Evolutionary conservation across 2,113 vertebrate species (phyloP), one percentile per base, ranked within the genome.

Genomic region (Psilopsiagon aymara): DNA sequence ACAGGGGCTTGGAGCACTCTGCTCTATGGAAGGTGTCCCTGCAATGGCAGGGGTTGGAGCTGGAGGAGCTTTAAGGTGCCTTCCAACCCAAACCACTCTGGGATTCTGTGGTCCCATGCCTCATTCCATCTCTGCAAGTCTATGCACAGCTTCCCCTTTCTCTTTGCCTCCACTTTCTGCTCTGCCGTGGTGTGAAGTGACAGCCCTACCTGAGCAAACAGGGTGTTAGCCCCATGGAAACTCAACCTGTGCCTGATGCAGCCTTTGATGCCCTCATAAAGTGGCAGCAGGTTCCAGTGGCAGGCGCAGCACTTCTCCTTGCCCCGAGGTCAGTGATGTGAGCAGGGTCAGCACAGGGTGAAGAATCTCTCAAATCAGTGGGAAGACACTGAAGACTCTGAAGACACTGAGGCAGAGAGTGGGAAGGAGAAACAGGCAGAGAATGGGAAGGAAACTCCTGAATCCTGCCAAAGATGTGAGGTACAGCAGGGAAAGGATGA

Each of bases 141-240:
- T 71, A 24, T 35, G 35, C 19, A 6, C 46, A 47, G 21, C n/a
- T 33, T 57, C 27, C 59, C 28, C 59, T 66, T 66, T n/a, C 43
- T 51, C n/a, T 46, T 66, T n/a, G 17, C n/a, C 70, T 37, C n/a
- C 43, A 28, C 7, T 59, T 60, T 74, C 57, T 44, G 47, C 28
- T 39, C 67, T 62, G 35, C 17, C 10, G 8, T 12, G 29, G n/a
- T 21, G n/a, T 17, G 37, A 55, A 55, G n/a, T 37, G 44, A 33
- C 18, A 29, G 10, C 28, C 17, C 59, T 4, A 29, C 13, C 25
- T 7, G 27, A 39, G n/a, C 10, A 4, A 53, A 18, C 0, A 0
- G 20, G 29, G 23, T 43, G 39, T 17, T 10, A 55, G 28, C 10
- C 24, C 39, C 28, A 19, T 2, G 4, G 25, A 35, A 81, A 31